A percentile compares a stretch with the other conserved stretches of the same genome.
These are phyloP conservation scores for Chunga burmeisteri DNA, from an alignment of 2,113 vertebrate species.

Conservation along the genomic window DNA sequence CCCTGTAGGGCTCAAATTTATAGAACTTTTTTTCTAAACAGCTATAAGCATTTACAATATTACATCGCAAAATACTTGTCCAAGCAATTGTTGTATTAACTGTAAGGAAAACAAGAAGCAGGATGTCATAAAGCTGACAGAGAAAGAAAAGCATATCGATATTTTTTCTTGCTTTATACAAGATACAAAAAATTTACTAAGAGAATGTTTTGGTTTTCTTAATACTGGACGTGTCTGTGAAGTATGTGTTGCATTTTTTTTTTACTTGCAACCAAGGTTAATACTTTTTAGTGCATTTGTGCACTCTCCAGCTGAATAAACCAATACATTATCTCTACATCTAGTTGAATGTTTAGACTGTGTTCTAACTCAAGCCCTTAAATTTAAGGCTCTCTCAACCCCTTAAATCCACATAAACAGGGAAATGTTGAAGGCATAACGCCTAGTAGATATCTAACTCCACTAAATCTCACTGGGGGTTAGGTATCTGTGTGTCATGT, in stretches of 20 bases:
- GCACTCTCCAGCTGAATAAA: neutral
- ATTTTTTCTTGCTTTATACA: neutral
- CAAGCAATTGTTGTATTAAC: neutral
- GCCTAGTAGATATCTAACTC: neutral
- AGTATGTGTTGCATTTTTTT: neutral
- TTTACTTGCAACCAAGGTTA: neutral
- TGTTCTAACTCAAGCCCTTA: neutral
- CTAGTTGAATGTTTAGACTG: neutral
- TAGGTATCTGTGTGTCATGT: neutral
- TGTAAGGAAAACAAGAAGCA: neutral
- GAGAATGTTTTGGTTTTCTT: neutral
- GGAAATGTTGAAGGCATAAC: neutral
- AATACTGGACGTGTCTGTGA: neutral
- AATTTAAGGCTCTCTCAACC: neutral
- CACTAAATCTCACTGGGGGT: neutral
- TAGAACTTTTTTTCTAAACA: neutral
- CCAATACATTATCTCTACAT: neutral
- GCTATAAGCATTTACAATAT: neutral
- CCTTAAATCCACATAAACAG: neutral
- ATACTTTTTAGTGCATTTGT: neutral
- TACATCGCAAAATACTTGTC: slow-evolving; percentile 12
- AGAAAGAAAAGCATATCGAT: neutral
- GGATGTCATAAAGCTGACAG: neutral
- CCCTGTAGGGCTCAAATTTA: slow-evolving; percentile 34
- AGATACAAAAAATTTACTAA: neutral